These are phyloP conservation scores for Laspeyria flexula DNA, from an alignment of 2,888 invertebrate species.

Conservation along the genomic window DNA sequence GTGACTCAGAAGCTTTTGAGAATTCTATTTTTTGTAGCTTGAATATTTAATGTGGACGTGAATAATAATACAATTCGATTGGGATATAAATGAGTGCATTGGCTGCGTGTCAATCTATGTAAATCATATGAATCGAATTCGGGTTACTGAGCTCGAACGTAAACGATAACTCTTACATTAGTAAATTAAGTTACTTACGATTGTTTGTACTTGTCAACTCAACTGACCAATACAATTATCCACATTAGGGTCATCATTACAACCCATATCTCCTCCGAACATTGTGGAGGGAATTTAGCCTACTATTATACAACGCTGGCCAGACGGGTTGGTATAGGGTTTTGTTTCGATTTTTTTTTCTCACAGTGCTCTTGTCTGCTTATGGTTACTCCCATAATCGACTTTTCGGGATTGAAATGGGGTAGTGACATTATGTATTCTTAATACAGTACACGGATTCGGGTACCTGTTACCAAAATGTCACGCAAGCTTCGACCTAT, in stretches of 20 bases:
- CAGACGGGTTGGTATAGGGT: too few species aligned
- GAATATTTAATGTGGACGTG: background rate
- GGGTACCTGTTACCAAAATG: conserved; percentile 13
- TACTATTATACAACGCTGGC: too few species aligned
- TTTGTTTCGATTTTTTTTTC: too few species aligned
- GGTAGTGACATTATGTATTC: too few species aligned
- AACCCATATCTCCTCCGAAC: too few species aligned
- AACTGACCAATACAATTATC: background rate
- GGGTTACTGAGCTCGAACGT: background rate
- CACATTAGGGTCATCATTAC: too few species aligned
- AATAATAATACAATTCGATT: background rate
- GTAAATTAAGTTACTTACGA: background rate
- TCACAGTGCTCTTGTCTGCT: too few species aligned
- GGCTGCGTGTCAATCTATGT: conserved; percentile 3
- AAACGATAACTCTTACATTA: background rate
- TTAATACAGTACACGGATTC: too few species aligned
- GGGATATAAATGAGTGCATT: background rate
- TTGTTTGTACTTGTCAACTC: background rate
- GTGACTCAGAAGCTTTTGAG: background rate
- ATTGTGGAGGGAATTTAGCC: too few species aligned
- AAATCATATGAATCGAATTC: background rate
- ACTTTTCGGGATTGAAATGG: too few species aligned
- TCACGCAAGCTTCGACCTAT: conserved; percentile 23
- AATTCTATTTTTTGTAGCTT: background rate
- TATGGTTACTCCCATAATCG: too few species aligned